These are phyloP conservation scores for Melopsittacus undulatus DNA, from an alignment of 2,797 vertebrate genomes.

Conservation along the genomic window DNA sequence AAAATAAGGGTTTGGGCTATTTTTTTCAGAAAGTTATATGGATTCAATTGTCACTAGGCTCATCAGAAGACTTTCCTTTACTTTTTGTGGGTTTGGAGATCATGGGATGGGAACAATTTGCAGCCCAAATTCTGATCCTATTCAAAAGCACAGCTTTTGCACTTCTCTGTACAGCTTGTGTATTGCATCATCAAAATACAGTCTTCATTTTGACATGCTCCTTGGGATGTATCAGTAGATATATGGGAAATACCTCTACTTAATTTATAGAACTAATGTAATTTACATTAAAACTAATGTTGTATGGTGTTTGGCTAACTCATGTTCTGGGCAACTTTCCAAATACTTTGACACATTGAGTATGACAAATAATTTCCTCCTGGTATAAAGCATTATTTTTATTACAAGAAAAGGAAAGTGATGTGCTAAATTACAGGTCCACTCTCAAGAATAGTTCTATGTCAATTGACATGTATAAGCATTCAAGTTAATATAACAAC, in stretches of 20 bases:
- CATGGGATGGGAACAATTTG: not conserved
- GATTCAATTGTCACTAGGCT: fast-evolving
- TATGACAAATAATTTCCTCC: not conserved
- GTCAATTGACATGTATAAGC: not conserved
- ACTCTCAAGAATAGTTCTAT: not conserved
- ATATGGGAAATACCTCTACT: not conserved
- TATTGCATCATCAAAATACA: not conserved
- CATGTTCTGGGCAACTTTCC: not conserved
- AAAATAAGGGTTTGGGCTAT: not conserved
- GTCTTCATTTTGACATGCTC: not conserved
- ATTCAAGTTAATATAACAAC: not conserved
- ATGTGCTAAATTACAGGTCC: not conserved
- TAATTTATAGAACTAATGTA: not conserved
- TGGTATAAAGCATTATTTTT: conserved; percentile 7
- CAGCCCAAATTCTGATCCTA: not conserved
- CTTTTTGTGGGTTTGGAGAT: not conserved
- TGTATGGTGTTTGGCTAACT: not conserved
- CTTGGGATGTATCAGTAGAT: not conserved
- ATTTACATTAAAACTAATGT: not conserved
- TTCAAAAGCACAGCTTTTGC: not conserved
- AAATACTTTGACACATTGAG: not conserved
- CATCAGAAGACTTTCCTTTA: not conserved
- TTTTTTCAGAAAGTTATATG: not conserved
- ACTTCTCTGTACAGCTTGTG: fast-evolving
- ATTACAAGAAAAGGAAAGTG: not conserved